Evolutionary conservation across 2,888 invertebrate genomes (phyloP).

Genomic region (Drosophila mayaguana): DNA sequence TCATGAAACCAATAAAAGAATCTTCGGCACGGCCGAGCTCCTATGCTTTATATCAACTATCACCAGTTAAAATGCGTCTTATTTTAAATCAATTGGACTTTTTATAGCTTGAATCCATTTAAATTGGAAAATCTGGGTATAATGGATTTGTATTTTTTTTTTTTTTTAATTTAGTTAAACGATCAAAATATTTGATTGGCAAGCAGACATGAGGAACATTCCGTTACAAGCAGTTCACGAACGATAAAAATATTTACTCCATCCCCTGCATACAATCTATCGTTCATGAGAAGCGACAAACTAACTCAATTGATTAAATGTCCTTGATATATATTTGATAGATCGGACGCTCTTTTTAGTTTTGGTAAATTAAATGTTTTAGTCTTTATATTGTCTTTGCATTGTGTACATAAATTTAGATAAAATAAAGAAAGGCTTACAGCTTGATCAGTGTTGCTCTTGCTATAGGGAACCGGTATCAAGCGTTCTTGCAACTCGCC

Average conservation of each 20-base stretch:
- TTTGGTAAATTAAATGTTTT: neutral
- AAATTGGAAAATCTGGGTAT: too few species aligned
- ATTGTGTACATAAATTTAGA: constrained; percentile 32
- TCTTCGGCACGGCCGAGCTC: neutral
- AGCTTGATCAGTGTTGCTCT: constrained; percentile 99
- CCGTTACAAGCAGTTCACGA: neutral
- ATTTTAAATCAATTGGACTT: neutral
- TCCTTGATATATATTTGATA: neutral
- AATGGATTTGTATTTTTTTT: neutral
- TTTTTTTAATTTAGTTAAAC: neutral
- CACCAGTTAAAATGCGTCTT: neutral
- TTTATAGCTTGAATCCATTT: too few species aligned
- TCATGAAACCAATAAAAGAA: neutral
- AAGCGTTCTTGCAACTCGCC: constrained; percentile 99
- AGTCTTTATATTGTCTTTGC: constrained; percentile 3
- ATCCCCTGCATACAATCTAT: neutral
- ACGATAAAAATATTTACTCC: neutral
- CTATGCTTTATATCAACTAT: constrained; percentile 3
- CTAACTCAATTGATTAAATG: neutral
- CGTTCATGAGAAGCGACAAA: neutral
- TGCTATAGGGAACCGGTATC: constrained; percentile 99
- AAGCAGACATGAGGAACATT: neutral
- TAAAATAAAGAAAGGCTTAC: constrained; percentile 89
- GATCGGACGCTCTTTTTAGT: neutral
- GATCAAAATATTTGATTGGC: neutral